Conservation (phyloP, 2,888 invertebrate genomes). For the Cheilosia soror region DNA sequence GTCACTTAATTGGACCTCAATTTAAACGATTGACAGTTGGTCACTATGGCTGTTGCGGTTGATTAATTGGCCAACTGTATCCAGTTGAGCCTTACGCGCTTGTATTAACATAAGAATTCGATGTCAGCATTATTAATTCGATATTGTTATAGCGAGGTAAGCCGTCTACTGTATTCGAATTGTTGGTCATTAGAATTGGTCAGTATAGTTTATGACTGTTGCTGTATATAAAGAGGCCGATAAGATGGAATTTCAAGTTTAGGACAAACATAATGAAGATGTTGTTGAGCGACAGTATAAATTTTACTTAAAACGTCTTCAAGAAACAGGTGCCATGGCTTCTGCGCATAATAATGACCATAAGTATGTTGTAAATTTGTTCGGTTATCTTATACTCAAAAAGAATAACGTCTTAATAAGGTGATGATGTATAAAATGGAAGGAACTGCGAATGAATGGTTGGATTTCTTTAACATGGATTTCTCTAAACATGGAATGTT, state of each 20-base stretch:
- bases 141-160: neutral
- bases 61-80: constrained; percentile 32
- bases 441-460: too few relatives aligned
- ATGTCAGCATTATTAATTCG: constrained; percentile 1
- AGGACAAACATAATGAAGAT: constrained; percentile 20
- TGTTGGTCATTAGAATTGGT: neutral
- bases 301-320: neutral
- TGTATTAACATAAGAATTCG: constrained; percentile 33
- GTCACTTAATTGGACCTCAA: constrained; percentile 13
- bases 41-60: neutral
- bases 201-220: constrained; percentile 12
- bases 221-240: neutral
- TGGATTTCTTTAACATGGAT: too few relatives aligned
- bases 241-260: constrained; percentile 13
- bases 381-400: neutral
- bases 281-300: constrained; percentile 16
- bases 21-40: constrained; percentile 6
- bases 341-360: constrained; percentile 32
- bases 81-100: constrained; percentile 22
- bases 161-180: neutral
- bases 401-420: constrained; percentile 21
- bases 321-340: constrained; percentile 25
- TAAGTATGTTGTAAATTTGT: constrained; percentile 28
- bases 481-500: too few relatives aligned
- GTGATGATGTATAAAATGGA: neutral